Evolutionary conservation across 2,113 vertebrate species (phyloP).

Genomic region (Macaca fascicularis): DNA sequence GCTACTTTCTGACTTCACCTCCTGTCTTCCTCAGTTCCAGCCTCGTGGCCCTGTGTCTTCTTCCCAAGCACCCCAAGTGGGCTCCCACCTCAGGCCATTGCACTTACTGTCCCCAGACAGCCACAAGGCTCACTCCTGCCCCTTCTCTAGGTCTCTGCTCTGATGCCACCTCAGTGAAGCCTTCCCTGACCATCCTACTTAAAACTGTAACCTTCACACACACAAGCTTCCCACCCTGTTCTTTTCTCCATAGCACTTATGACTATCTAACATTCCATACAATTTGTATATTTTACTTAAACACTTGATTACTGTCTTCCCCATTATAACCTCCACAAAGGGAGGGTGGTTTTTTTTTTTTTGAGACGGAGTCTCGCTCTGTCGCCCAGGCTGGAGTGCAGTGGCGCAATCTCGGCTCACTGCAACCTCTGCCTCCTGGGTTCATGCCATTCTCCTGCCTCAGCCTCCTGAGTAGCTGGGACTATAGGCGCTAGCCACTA

Average conservation of each 20-base stretch:
- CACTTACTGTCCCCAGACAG: neutral
- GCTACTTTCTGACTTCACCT: neutral
- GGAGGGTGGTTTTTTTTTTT: neutral
- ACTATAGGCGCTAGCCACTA: too few species aligned
- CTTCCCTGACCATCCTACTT: neutral
- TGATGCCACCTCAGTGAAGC: neutral
- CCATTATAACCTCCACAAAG: neutral
- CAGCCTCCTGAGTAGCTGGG: too few species aligned
- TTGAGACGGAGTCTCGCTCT: too few species aligned
- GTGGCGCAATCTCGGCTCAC: too few species aligned
- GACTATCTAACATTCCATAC: neutral
- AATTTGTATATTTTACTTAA: neutral
- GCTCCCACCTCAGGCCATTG: neutral
- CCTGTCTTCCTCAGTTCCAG: neutral
- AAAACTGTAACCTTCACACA: neutral
- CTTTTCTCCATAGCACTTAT: neutral
- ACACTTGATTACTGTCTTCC: neutral
- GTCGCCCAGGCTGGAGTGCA: too few species aligned
- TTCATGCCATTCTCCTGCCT: too few species aligned
- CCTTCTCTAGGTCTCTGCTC: neutral
- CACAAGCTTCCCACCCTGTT: neutral
- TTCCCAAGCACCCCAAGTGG: neutral
- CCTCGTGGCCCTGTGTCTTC: neutral
- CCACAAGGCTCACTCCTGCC: neutral
- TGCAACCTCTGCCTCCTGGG: too few species aligned